Evolutionary conservation across 2,888 invertebrate genomes (phyloP).

Genomic region (Pachymerium ferrugineum): DNA sequence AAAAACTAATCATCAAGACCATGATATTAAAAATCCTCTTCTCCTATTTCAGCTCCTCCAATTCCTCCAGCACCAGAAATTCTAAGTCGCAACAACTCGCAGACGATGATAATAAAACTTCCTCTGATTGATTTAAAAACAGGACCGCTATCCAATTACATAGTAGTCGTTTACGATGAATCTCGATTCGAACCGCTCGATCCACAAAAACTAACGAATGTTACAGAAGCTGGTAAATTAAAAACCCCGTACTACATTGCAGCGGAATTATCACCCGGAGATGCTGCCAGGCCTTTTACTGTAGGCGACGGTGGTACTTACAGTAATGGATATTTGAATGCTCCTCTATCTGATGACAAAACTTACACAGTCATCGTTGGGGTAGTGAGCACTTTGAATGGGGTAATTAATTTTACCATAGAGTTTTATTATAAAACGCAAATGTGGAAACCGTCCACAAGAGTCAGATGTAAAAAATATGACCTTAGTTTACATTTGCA

Average conservation of each 20-base stretch:
- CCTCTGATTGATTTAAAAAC: conserved; percentile 65
- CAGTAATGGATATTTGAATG: conserved; percentile 66
- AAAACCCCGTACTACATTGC: conserved; percentile 74
- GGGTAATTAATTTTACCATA: conserved; percentile 44
- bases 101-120: conserved; percentile 61
- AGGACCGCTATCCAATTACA: conserved; percentile 59
- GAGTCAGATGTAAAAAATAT: too few species aligned
- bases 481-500: too few species aligned
- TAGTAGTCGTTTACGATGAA: conserved; percentile 57
- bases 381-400: conserved; percentile 62
- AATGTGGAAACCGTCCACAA: too few species aligned
- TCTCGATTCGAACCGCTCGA: conserved; percentile 56
- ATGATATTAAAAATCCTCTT: neutral
- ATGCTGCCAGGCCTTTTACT: conserved; percentile 61
- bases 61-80: conserved; percentile 63
- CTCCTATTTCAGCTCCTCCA: conserved; percentile 57
- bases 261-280: conserved; percentile 65
- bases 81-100: conserved; percentile 55
- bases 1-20: neutral
- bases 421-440: neutral
- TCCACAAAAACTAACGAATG: conserved; percentile 58
- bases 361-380: conserved; percentile 64
- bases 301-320: conserved; percentile 71
- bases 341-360: conserved; percentile 59
- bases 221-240: conserved; percentile 60